Percentiles rank a stretch among this genome's conserved stretches.
phyloP scores from a whole-genome alignment of 2,797 vertebrate genomes.

The Siniperca scherzeri region DNA sequence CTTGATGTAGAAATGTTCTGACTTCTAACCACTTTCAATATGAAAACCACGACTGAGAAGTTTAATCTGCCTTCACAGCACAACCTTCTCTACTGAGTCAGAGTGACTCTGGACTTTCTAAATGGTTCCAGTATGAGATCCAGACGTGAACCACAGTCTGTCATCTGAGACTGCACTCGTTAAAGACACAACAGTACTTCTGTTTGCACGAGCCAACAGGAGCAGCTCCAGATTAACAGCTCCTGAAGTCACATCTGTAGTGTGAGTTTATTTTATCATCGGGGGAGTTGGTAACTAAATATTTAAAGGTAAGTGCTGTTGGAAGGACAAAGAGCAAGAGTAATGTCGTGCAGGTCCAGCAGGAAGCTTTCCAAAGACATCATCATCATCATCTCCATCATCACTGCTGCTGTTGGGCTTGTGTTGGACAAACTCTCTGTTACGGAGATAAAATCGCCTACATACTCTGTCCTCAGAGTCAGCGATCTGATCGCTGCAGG shows the following conservation, averaged over 20 bases:
- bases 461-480: neutral
- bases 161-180: conserved; percentile 7
- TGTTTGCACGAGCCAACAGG: conserved; percentile 26
- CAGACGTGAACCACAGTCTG: conserved; percentile 14
- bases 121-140: conserved; percentile 15
- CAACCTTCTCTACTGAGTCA: neutral
- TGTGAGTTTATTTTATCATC: conserved; percentile 40
- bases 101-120: conserved; percentile 2
- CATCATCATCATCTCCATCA: conserved; percentile 11
- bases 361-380: conserved; percentile 12
- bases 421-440: conserved; percentile 3
- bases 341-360: conserved; percentile 51
- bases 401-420: neutral
- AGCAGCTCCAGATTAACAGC: conserved; percentile 36
- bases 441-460: neutral
- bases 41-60: neutral
- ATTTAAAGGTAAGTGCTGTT: conserved; percentile 30
- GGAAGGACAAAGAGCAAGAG: conserved; percentile 24
- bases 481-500: conserved; percentile 5
- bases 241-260: conserved; percentile 56
- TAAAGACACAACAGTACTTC: conserved; percentile 27
- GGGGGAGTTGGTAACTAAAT: conserved; percentile 45
- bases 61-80: neutral
- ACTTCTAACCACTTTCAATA: neutral
- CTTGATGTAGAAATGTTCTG: neutral